Evolutionary conservation across 2,888 invertebrate genomes (phyloP).

Genomic region (Priocnemis perturbator): DNA sequence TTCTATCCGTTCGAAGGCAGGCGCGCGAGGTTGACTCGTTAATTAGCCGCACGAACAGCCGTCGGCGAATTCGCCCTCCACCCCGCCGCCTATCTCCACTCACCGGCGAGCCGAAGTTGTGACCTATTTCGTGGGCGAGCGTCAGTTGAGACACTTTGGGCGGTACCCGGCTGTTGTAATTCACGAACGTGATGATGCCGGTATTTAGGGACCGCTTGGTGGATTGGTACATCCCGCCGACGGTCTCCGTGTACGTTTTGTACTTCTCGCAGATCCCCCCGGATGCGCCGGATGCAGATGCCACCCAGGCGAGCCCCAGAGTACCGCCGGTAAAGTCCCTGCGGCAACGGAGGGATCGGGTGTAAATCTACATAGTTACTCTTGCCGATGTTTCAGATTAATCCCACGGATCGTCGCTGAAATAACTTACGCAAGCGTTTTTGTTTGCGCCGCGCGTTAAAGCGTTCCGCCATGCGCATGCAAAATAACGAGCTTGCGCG

Average conservation of each 20-base stretch:
- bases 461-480: no score
- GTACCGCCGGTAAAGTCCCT: slow-evolving; percentile 99
- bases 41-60: no score
- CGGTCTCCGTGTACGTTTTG: slow-evolving; percentile 97
- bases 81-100: slow-evolving; percentile 62
- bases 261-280: slow-evolving; percentile 99
- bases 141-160: slow-evolving; percentile 98
- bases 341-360: slow-evolving; percentile 21
- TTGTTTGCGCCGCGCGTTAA: no score
- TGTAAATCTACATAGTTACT: background rate
- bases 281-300: slow-evolving; percentile 96
- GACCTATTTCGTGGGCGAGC: slow-evolving; percentile 98
- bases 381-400: no score
- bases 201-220: slow-evolving; percentile 97
- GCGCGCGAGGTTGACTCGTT: no score
- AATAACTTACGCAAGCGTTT: no score
- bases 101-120: slow-evolving; percentile 99
- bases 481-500: no score
- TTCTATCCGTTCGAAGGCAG: no score
- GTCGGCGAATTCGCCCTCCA: no score
- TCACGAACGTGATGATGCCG: slow-evolving; percentile 98
- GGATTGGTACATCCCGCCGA: slow-evolving; percentile 94
- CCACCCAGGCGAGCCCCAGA: slow-evolving; percentile 99
- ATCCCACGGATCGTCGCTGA: no score
- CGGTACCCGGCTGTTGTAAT: slow-evolving; percentile 97